Evolutionary conservation across 2,113 vertebrate species (phyloP).

Genomic region (Sigmodon hispidus): DNA sequence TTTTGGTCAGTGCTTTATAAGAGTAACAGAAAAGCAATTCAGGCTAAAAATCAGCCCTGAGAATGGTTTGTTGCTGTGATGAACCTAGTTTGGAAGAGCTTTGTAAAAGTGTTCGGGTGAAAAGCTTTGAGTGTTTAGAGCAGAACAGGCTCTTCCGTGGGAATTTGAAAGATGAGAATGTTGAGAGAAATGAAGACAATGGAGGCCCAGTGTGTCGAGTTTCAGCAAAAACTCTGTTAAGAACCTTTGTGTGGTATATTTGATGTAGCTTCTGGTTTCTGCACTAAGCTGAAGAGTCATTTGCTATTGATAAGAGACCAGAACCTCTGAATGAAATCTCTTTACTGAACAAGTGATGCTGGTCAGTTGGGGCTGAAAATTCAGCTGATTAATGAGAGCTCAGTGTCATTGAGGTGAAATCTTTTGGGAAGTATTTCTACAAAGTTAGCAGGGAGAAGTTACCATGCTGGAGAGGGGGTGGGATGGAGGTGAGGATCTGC

Average conservation of each 20-base stretch:
- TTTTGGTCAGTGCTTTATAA: background rate
- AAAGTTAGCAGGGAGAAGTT: background rate
- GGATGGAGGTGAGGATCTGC: no score
- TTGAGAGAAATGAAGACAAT: background rate
- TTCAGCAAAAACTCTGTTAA: background rate
- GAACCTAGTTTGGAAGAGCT: background rate
- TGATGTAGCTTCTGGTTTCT: background rate
- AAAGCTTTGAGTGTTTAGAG: background rate
- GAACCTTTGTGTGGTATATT: background rate
- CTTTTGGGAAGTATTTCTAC: background rate
- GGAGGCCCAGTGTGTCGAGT: background rate
- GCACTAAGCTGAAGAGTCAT: background rate
- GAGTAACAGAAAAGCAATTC: background rate
- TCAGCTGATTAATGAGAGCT: background rate
- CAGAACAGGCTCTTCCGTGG: background rate
- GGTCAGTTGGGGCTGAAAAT: background rate
- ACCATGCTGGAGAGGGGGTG: background rate
- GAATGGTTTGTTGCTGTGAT: no score
- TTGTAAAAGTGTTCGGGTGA: background rate
- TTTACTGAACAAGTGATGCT: background rate
- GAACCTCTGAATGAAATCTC: background rate
- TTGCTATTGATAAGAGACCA: background rate
- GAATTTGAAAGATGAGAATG: background rate
- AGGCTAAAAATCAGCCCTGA: background rate
- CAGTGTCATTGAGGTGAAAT: background rate